These are phyloP conservation scores for Craseonycteris thonglongyai DNA, from an alignment of 2,113 vertebrate genomes.

Conservation along the genomic window DNA sequence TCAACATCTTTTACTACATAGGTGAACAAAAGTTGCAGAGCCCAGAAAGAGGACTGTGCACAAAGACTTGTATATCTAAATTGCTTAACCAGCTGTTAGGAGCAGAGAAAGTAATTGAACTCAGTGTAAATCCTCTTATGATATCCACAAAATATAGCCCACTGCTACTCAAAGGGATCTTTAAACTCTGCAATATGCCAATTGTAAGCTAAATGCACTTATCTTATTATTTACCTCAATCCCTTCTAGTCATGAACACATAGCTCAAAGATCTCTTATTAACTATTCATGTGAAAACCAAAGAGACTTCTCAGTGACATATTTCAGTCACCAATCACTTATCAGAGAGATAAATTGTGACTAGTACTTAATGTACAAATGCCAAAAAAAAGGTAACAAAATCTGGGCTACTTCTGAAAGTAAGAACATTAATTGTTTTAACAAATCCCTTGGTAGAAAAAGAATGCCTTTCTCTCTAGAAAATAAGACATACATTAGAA, in stretches of 20 bases:
- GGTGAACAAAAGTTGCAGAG: neutral
- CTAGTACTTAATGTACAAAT: neutral
- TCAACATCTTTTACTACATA: constrained; percentile 29
- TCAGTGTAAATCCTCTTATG: neutral
- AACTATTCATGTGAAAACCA: constrained; percentile 61
- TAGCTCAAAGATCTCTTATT: constrained; percentile 66
- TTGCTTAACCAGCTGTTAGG: neutral
- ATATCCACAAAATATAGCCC: constrained; percentile 32
- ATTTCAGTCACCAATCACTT: constrained; percentile 56
- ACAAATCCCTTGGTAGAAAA: constrained; percentile 23
- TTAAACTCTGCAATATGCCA: constrained; percentile 71
- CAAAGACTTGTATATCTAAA: neutral
- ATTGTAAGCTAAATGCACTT: constrained; percentile 70
- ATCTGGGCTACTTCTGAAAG: constrained; percentile 14
- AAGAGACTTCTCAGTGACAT: constrained; percentile 68
- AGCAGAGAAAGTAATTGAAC: neutral
- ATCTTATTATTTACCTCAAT: constrained; percentile 36
- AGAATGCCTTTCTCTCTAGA: constrained; percentile 19
- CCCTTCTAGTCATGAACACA: constrained; percentile 67
- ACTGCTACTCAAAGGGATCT: neutral
- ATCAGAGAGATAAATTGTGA: neutral
- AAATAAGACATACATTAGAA: constrained; percentile 28
- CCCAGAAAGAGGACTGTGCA: neutral
- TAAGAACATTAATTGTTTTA: constrained; percentile 33
- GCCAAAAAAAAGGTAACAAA: constrained; percentile 1